Conservation (phyloP, 2,797 vertebrate genomes). For the Champsocephalus esox region DNA sequence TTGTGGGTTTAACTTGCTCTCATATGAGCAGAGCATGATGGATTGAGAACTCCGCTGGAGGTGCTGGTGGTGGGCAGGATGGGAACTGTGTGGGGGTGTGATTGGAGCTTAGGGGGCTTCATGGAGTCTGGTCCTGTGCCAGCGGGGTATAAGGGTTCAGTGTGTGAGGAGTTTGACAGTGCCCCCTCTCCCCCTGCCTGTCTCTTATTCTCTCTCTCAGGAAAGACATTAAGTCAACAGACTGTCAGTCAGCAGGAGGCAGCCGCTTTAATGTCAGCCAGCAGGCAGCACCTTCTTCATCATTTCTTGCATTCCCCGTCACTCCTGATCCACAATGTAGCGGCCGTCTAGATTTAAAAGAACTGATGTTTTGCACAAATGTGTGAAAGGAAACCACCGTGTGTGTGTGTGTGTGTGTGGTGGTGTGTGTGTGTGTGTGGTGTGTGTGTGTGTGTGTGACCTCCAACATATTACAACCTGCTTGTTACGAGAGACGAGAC, state of each 20-base stretch:
- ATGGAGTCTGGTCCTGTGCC: slow-evolving; percentile 63
- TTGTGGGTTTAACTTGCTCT: slow-evolving; percentile 31
- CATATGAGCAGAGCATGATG: slow-evolving; percentile 38
- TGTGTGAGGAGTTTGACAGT: slow-evolving; percentile 57
- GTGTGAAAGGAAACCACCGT: slow-evolving; percentile 60
- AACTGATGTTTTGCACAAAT: slow-evolving; percentile 45
- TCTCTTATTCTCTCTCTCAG: slow-evolving; percentile 36
- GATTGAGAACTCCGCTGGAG: slow-evolving; percentile 51
- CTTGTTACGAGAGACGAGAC: slow-evolving; percentile 68
- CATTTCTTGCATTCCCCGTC: slow-evolving; percentile 27
- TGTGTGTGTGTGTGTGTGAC: slow-evolving; percentile 45
- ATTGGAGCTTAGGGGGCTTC: slow-evolving; percentile 41
- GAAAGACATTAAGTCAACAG: slow-evolving; percentile 65
- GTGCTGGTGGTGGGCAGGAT: slow-evolving; percentile 63
- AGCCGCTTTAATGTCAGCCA: slow-evolving; percentile 41
- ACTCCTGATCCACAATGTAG: slow-evolving; percentile 8
- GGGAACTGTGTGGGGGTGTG: slow-evolving; percentile 59
- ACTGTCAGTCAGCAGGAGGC: slow-evolving; percentile 51
- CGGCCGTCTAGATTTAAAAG: slow-evolving; percentile 35
- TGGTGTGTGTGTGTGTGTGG: slow-evolving; percentile 44
- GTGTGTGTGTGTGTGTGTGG: slow-evolving; percentile 23
- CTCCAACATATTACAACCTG: slow-evolving; percentile 69
- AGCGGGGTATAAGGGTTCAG: slow-evolving; percentile 72
- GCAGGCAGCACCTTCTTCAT: slow-evolving; percentile 38
- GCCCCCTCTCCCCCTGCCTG: slow-evolving; percentile 30